A percentile compares a stretch with the other conserved stretches of the same genome.
Evolutionary conservation across 2,888 invertebrate genomes (phyloP).

Genomic region (Rhamnusium bicolor): DNA sequence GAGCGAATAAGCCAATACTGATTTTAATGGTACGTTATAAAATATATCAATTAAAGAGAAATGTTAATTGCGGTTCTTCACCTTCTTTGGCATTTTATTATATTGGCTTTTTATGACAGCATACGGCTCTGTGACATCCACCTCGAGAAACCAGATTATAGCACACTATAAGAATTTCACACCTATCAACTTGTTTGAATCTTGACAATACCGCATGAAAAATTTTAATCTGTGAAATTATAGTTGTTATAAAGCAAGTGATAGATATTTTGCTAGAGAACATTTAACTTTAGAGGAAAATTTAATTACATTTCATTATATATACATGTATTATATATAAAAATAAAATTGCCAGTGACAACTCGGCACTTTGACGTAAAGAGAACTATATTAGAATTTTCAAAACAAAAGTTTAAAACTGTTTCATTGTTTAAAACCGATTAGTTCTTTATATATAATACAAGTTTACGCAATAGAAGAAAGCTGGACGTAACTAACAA

Average conservation of each 20-base stretch:
- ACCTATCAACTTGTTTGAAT: conserved; percentile 37
- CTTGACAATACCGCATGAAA: conserved; percentile 14
- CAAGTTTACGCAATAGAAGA: too few species aligned
- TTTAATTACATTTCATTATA: background rate
- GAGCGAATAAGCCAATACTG: conserved; percentile 27
- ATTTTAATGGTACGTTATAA: conserved; percentile 44
- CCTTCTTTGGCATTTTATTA: conserved; percentile 45
- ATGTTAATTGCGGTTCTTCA: conserved; percentile 46
- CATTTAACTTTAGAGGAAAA: background rate
- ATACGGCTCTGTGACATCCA: conserved; percentile 27
- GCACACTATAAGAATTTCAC: conserved; percentile 35
- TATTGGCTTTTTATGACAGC: conserved; percentile 39
- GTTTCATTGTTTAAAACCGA: too few species aligned
- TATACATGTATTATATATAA: too few species aligned
- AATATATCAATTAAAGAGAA: conserved; percentile 48
- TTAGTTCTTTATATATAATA: too few species aligned
- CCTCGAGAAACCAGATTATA: conserved; percentile 42
- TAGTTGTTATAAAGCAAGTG: conserved; percentile 10
- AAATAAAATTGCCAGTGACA: background rate
- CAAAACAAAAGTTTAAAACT: too few species aligned
- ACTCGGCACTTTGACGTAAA: background rate
- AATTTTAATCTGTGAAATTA: conserved; percentile 24
- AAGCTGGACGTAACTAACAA: too few species aligned
- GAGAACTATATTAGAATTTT: too few species aligned
- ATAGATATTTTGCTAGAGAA: background rate